Evolutionary conservation across 2,888 invertebrate genomes (phyloP).

Genomic region (Polia nebulosa): DNA sequence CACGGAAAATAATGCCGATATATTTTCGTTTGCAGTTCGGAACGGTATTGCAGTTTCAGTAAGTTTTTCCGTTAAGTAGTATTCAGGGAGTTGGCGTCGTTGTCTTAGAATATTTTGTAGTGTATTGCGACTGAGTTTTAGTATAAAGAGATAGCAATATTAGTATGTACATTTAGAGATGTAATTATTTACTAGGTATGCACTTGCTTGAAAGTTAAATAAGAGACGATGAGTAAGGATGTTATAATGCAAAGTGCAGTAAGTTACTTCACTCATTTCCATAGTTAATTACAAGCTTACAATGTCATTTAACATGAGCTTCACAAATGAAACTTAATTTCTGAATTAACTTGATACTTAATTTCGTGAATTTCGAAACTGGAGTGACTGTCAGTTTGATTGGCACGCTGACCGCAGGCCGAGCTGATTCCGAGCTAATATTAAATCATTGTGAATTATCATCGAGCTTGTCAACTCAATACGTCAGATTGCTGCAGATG

Average conservation of each 20-base stretch:
- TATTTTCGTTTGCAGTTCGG: conserved; percentile 50
- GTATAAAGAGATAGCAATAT: too few species aligned
- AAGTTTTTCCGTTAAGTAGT: conserved; percentile 38
- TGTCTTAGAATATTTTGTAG: conserved; percentile 10
- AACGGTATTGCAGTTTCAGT: conserved; percentile 23
- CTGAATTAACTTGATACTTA: conserved; percentile 32
- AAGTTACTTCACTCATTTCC: conserved; percentile 13
- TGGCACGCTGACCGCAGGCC: conserved; percentile 27
- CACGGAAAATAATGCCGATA: conserved; percentile 56
- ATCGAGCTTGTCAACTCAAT: conserved; percentile 40
- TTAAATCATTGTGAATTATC: conserved; percentile 53
- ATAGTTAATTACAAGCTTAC: conserved; percentile 11
- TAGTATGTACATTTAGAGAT: background rate
- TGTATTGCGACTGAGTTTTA: background rate
- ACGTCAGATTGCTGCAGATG: conserved; percentile 13
- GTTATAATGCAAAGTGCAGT: background rate
- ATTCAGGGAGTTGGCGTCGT: background rate
- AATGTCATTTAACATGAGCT: background rate
- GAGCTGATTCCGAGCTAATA: conserved; percentile 26
- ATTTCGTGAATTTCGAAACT: conserved; percentile 25
- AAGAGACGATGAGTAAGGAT: background rate
- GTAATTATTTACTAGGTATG: background rate
- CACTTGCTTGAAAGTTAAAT: background rate
- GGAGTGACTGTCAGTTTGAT: conserved; percentile 31
- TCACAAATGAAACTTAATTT: conserved; percentile 29